These are phyloP conservation scores for Helicoverpa assulta DNA, from an alignment of 2,888 invertebrate genomes.

Conservation along the genomic window DNA sequence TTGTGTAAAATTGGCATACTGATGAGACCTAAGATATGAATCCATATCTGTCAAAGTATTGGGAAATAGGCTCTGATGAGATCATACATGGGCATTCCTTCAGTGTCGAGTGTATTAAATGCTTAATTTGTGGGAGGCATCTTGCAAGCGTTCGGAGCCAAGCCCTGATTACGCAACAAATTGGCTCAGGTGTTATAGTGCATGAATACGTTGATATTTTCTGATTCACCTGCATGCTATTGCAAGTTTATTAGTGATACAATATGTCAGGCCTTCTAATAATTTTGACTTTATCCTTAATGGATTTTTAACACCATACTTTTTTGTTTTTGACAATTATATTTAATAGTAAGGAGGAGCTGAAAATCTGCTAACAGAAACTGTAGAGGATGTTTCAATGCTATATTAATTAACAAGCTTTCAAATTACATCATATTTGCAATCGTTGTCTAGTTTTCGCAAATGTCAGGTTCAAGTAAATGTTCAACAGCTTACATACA, in stretches of 20 bases:
- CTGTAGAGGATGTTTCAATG: not conserved
- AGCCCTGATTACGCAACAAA: slow-evolving; percentile 78
- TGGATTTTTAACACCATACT: not conserved
- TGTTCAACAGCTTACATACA: not conserved
- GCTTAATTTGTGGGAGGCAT: slow-evolving; percentile 75
- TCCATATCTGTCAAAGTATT: slow-evolving; percentile 48
- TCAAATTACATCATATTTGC: slow-evolving; percentile 9
- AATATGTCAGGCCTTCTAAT: slow-evolving; percentile 29
- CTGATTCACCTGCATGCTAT: slow-evolving; percentile 66
- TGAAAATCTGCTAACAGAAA: not conserved
- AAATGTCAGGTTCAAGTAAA: slow-evolving; percentile 37
- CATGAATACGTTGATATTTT: slow-evolving; percentile 66
- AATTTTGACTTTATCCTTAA: slow-evolving; percentile 15
- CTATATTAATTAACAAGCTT: slow-evolving; percentile 9
- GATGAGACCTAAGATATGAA: slow-evolving; percentile 30
- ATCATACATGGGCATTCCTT: slow-evolving; percentile 70
- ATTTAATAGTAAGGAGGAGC: no score
- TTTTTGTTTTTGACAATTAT: no score
- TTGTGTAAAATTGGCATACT: slow-evolving; percentile 13
- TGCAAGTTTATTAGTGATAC: slow-evolving; percentile 52
- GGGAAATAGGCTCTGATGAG: slow-evolving; percentile 57
- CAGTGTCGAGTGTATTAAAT: slow-evolving; percentile 75
- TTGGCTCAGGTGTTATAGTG: slow-evolving; percentile 69
- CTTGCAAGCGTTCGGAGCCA: slow-evolving; percentile 70
- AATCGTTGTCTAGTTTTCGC: slow-evolving; percentile 4